Conservation (phyloP, 2,113 vertebrate genomes). For the Anthoscopus minutus region DNA sequence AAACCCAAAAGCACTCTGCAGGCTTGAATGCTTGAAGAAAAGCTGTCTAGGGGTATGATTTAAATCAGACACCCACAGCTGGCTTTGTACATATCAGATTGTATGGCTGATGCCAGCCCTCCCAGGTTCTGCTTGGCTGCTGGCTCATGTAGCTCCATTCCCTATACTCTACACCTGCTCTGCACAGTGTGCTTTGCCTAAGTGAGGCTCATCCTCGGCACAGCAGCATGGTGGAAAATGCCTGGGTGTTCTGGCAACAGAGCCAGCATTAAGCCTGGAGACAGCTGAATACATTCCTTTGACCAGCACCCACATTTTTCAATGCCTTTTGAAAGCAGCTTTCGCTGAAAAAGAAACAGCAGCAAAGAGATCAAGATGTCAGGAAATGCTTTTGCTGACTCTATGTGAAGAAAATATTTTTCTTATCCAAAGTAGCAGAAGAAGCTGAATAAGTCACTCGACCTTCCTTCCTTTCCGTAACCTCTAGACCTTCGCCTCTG, state of each 20-base stretch:
- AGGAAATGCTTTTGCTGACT: conserved; percentile 60
- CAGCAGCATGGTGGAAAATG: background rate
- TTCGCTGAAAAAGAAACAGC: background rate
- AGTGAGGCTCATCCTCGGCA: background rate
- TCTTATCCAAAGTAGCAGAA: conserved; percentile 10
- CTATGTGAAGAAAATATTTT: conserved; percentile 21
- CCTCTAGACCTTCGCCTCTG: background rate
- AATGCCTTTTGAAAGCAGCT: background rate
- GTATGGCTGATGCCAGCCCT: background rate
- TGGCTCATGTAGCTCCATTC: background rate
- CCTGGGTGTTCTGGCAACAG: background rate
- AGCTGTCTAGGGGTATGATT: background rate
- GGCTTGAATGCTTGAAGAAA: background rate
- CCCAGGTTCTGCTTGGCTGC: background rate
- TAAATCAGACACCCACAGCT: background rate
- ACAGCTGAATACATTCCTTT: background rate
- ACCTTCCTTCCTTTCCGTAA: conserved; percentile 44
- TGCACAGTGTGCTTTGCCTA: background rate
- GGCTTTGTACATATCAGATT: background rate
- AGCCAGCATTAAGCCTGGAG: background rate
- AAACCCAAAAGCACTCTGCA: background rate
- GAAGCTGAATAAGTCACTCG: conserved; percentile 39
- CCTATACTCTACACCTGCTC: background rate
- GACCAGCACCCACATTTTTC: background rate
- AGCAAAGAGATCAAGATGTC: background rate